Conservation (phyloP, 2,113 vertebrate genomes). For the Hippoglossus stenolepis region DNA sequence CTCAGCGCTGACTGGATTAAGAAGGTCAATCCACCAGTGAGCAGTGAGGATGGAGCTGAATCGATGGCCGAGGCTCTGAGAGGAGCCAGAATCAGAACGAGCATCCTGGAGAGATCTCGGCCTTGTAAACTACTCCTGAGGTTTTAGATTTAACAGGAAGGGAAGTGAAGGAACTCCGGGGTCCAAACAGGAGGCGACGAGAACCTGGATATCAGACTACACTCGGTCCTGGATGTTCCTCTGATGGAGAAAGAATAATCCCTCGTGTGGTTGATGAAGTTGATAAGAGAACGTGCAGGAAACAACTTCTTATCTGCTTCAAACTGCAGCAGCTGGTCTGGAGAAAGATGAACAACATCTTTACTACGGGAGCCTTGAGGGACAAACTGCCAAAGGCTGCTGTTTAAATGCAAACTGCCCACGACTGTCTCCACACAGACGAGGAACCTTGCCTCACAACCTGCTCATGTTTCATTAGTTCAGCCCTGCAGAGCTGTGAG, state of each 20-base stretch:
- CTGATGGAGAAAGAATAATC: too few relatives aligned
- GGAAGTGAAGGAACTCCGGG: too few relatives aligned
- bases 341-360: neutral
- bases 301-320: too few relatives aligned
- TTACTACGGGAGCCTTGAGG: neutral
- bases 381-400: slow-evolving; percentile 22
- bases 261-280: too few relatives aligned
- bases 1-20: slow-evolving; percentile 18
- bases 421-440: slow-evolving; percentile 10
- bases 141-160: too few relatives aligned
- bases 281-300: too few relatives aligned
- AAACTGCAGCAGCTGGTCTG: neutral
- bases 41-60: slow-evolving; percentile 15
- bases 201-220: too few relatives aligned
- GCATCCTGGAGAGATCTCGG: too few relatives aligned
- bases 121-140: too few relatives aligned
- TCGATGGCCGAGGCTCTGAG: neutral
- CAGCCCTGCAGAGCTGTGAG: slow-evolving; percentile 10
- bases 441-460: neutral
- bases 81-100: neutral
- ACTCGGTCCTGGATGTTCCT: too few relatives aligned
- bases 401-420: slow-evolving; percentile 25
- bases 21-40: slow-evolving; percentile 27
- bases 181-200: too few relatives aligned
- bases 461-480: slow-evolving; percentile 31